Percentiles rank a stretch among this genome's conserved stretches.
Evolutionary conservation across 2,113 vertebrate species (phyloP).

Genomic region (Limanda limanda): DNA sequence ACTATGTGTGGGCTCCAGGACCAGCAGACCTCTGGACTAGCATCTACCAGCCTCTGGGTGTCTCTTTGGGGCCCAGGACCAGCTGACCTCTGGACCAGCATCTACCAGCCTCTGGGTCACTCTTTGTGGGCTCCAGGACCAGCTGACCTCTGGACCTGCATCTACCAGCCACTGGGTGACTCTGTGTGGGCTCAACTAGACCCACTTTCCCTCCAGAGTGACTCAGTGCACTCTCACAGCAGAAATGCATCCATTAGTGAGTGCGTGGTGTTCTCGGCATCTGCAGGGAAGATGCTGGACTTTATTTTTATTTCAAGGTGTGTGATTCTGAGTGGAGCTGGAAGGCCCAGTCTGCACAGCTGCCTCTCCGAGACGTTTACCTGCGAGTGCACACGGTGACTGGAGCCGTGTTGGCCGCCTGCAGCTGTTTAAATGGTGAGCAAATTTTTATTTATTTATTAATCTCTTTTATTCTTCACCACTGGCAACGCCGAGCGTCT

Average conservation of each 20-base stretch:
- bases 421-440: conserved; percentile 48
- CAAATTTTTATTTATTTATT: background rate
- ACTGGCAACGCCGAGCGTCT: conserved; percentile 3
- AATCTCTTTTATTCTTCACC: conserved; percentile 3
- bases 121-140: no score
- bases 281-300: background rate
- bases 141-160: no score
- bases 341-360: background rate
- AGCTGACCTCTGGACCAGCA: no score
- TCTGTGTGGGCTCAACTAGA: background rate
- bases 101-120: no score
- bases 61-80: no score
- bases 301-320: background rate
- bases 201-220: background rate
- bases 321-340: background rate
- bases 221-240: background rate
- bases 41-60: no score
- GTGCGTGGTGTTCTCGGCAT: background rate
- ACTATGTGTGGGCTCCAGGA: no score
- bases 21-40: no score
- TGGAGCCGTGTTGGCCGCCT: conserved; percentile 30
- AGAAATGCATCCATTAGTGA: background rate
- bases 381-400: conserved; percentile 11
- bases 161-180: background rate
- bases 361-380: conserved; percentile 23